Percentiles rank a stretch among this genome's conserved stretches.
Conservation (phyloP, 1,140 invertebrate genomes). For the Galleria mellonella region DNA sequence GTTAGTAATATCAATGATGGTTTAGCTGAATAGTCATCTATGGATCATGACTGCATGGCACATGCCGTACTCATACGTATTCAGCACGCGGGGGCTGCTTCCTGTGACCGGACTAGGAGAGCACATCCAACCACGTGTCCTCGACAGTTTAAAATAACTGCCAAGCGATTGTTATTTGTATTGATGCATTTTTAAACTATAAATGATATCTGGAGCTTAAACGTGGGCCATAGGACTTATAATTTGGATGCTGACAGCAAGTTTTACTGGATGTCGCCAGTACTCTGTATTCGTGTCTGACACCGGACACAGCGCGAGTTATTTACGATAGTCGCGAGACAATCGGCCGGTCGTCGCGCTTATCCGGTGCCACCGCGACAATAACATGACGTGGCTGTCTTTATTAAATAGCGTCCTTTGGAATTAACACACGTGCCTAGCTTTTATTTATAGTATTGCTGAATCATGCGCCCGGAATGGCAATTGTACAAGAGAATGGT, state of each 20-base stretch:
- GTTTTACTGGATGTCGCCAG: slow-evolving; percentile 25
- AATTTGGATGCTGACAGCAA: slow-evolving; percentile 2
- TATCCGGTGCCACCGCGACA: slow-evolving; percentile 66
- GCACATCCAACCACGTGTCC: slow-evolving; percentile 25
- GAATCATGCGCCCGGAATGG: slow-evolving; percentile 42
- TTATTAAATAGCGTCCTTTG: slow-evolving; percentile 59
- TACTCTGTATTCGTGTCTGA: slow-evolving; percentile 51
- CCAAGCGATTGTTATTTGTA: slow-evolving; percentile 10
- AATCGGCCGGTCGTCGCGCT: slow-evolving; percentile 57
- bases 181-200: no score
- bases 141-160: slow-evolving; percentile 21
- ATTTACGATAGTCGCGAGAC: slow-evolving; percentile 66
- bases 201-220: no score
- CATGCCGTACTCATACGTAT: slow-evolving; percentile 61
- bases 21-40: slow-evolving; percentile 13
- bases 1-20: slow-evolving; percentile 4
- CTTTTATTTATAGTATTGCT: slow-evolving; percentile 43
- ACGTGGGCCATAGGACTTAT: not conserved
- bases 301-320: slow-evolving; percentile 60
- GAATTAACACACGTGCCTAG: slow-evolving; percentile 57
- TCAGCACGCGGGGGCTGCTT: slow-evolving; percentile 51
- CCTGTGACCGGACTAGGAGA: slow-evolving; percentile 40
- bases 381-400: slow-evolving; percentile 65
- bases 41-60: slow-evolving; percentile 22
- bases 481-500: slow-evolving; percentile 25